Conservation (phyloP, 2,888 invertebrate species). For the Drosophila paucipuncta region DNA sequence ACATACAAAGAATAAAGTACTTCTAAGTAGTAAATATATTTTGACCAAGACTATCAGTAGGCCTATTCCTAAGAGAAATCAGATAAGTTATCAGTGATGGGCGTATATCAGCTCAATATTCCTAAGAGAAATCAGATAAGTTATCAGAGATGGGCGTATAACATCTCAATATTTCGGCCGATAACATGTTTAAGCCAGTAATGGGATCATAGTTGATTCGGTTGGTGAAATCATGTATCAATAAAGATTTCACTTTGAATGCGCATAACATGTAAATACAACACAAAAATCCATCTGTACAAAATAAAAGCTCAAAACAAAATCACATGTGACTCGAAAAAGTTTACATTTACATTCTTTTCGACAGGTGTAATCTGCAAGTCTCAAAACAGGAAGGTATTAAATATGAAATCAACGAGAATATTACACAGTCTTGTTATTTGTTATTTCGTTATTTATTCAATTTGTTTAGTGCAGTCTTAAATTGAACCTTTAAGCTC, state of each 20-base stretch:
- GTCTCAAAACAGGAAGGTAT: background rate
- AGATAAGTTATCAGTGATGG: background rate
- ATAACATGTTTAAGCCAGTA: background rate
- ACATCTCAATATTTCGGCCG: no score
- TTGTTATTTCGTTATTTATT: background rate
- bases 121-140: background rate
- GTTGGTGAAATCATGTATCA: background rate
- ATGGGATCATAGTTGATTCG: background rate
- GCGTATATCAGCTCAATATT: background rate
- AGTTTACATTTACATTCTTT: background rate
- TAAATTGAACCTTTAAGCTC: background rate
- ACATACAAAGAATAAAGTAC: background rate
- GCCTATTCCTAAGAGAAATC: background rate
- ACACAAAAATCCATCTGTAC: background rate
- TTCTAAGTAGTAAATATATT: constrained; percentile 11
- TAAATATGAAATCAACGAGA: background rate
- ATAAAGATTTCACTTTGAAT: background rate
- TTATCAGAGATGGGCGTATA: background rate
- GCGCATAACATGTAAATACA: background rate
- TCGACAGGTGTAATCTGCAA: background rate
- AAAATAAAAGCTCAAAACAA: constrained; percentile 5
- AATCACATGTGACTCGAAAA: background rate
- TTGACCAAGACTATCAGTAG: background rate
- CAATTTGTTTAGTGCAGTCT: background rate
- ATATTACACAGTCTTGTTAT: background rate